Percentiles rank a stretch among this genome's conserved stretches.
These are phyloP conservation scores for Alexandromys fortis DNA, from an alignment of 2,113 vertebrate genomes.

Conservation along the genomic window DNA sequence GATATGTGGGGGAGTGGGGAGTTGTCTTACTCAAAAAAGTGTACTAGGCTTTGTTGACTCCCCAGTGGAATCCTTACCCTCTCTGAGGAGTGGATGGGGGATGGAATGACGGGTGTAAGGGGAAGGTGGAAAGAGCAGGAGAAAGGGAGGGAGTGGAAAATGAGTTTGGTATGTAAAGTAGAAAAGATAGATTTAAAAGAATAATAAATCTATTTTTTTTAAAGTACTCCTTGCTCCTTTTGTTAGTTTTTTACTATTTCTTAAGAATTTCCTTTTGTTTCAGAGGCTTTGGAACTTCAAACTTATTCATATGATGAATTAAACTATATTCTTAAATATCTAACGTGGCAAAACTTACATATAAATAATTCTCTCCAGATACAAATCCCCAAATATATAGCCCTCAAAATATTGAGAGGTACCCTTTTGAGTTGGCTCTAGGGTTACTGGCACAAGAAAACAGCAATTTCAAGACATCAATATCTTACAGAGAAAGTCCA, in stretches of 20 bases:
- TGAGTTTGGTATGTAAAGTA: too few species aligned
- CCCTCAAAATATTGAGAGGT: too few species aligned
- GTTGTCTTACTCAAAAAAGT: too few species aligned
- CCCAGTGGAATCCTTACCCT: too few species aligned
- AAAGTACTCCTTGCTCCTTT: background rate
- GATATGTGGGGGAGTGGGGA: too few species aligned
- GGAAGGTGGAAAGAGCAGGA: too few species aligned
- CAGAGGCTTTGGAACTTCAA: background rate
- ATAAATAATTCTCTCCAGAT: background rate
- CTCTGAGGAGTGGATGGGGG: too few species aligned
- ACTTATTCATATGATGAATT: background rate
- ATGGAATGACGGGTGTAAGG: too few species aligned
- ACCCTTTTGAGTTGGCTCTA: background rate
- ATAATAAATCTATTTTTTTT: too few species aligned
- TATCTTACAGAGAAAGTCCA: background rate
- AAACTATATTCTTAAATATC: background rate
- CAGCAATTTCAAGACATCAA: background rate
- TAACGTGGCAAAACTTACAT: background rate
- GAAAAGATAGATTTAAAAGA: too few species aligned
- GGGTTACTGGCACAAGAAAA: background rate
- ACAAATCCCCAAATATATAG: background rate
- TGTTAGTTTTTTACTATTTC: background rate
- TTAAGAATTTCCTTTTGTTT: background rate
- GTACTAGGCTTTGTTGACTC: too few species aligned
- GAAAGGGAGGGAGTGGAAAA: too few species aligned